phyloP scores from a whole-genome alignment of 1,140 invertebrate species.

The Druon quercuslanigerum region DNA sequence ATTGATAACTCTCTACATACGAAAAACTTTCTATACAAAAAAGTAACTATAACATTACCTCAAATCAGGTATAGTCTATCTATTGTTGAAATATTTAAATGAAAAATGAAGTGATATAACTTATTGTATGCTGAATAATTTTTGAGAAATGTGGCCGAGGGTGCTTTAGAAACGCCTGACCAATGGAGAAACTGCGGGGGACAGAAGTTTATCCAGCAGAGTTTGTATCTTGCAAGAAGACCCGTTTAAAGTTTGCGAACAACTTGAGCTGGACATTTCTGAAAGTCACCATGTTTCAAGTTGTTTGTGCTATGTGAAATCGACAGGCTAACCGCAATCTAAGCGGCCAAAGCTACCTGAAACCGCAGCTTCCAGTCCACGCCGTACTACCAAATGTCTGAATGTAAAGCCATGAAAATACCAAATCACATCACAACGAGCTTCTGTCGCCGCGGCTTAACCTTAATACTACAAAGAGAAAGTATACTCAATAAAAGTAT shows the following conservation, averaged over 20 bases:
- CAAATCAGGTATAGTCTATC: too few species aligned
- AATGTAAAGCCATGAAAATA: constrained; percentile 22
- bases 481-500: constrained; percentile 2
- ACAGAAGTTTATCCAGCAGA: neutral
- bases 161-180: too few species aligned
- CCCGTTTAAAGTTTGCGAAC: constrained; percentile 42
- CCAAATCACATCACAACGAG: constrained; percentile 15
- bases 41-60: too few species aligned
- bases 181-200: neutral
- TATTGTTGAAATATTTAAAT: too few species aligned
- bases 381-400: neutral
- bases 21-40: too few species aligned
- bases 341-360: constrained; percentile 48
- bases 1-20: too few species aligned
- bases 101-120: too few species aligned
- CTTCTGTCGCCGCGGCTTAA: constrained; percentile 43
- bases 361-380: constrained; percentile 42
- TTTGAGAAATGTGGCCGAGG: too few species aligned
- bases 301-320: constrained; percentile 62
- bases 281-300: constrained; percentile 35
- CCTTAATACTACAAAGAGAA: constrained; percentile 37
- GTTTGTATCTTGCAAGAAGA: neutral
- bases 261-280: constrained; percentile 46
- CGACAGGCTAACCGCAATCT: constrained; percentile 64
- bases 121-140: too few species aligned